These are phyloP conservation scores for Oncorhynchus kisutch DNA, from an alignment of 2,113 vertebrate species.

Conservation along the genomic window DNA sequence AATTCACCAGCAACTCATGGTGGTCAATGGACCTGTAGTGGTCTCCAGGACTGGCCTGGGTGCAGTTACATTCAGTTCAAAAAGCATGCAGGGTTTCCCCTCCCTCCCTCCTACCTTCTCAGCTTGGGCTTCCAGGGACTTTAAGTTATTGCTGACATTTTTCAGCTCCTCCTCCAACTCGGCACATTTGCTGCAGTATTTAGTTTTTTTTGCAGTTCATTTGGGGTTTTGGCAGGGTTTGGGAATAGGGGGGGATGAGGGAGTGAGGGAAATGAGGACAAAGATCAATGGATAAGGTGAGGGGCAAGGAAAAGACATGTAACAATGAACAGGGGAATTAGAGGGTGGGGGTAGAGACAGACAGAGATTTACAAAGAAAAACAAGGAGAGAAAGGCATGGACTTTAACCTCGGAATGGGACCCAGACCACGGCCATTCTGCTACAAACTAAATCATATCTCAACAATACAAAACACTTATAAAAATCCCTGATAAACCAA, in stretches of 20 bases:
- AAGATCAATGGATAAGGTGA: conserved; percentile 11
- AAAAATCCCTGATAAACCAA: not conserved
- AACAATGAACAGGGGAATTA: not conserved
- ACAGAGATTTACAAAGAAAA: conserved; percentile 39
- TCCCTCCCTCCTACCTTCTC: conserved; percentile 86
- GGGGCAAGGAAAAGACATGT: not conserved
- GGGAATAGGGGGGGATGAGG: not conserved
- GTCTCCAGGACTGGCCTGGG: not conserved
- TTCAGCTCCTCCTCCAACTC: conserved; percentile 94
- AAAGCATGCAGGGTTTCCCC: conserved; percentile 28
- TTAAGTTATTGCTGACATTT: conserved; percentile 93
- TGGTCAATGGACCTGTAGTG: not conserved
- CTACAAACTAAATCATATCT: too few species aligned
- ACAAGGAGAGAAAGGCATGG: conserved; percentile 22
- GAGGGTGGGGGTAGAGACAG: conserved; percentile 17
- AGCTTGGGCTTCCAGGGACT: conserved; percentile 93
- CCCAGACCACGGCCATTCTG: not conserved
- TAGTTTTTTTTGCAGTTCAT: conserved; percentile 4
- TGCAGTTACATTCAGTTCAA: not conserved
- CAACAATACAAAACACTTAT: not conserved
- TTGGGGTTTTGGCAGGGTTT: not conserved
- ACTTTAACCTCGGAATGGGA: conserved; percentile 5
- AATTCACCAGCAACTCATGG: not conserved
- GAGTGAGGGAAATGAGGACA: not conserved
- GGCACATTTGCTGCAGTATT: conserved; percentile 84